Evolutionary conservation across 2,888 invertebrate genomes (phyloP).

Genomic region (Brenthis hecate): DNA sequence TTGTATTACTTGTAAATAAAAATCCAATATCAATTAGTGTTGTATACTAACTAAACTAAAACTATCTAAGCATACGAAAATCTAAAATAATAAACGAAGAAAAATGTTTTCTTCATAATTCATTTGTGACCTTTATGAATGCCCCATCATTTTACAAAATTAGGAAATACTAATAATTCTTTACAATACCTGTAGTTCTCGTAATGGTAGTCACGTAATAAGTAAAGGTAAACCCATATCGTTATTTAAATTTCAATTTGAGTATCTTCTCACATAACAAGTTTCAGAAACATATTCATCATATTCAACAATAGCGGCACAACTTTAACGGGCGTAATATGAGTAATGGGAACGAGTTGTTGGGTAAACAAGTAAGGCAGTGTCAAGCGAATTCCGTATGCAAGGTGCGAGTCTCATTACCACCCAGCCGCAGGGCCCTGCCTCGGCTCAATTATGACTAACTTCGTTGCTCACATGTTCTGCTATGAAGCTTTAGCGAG

Average conservation of each 20-base stretch:
- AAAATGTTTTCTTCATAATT: too few species aligned
- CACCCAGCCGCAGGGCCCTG: conserved; percentile 60
- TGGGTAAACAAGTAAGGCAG: conserved; percentile 35
- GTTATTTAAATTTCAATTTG: conserved; percentile 13
- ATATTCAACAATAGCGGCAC: conserved; percentile 22
- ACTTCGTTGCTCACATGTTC: conserved; percentile 66
- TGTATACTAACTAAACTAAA: too few species aligned
- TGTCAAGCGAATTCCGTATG: conserved; percentile 57
- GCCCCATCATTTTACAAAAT: too few species aligned
- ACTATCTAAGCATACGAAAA: too few species aligned
- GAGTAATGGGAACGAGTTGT: conserved; percentile 31
- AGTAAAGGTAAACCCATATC: background rate
- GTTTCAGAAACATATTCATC: conserved; percentile 23
- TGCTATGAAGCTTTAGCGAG: conserved; percentile 46
- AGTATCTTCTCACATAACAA: conserved; percentile 6
- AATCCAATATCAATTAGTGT: too few species aligned
- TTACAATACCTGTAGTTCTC: background rate
- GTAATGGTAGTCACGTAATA: background rate
- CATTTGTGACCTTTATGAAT: too few species aligned
- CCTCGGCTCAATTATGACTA: conserved; percentile 73
- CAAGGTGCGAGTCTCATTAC: conserved; percentile 67
- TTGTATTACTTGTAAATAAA: too few species aligned
- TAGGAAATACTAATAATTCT: too few species aligned
- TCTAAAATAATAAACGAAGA: too few species aligned
- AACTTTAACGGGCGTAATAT: conserved; percentile 34